These are phyloP conservation scores for Regulus satrapa DNA, from an alignment of 2,113 vertebrate species.

Conservation along the genomic window DNA sequence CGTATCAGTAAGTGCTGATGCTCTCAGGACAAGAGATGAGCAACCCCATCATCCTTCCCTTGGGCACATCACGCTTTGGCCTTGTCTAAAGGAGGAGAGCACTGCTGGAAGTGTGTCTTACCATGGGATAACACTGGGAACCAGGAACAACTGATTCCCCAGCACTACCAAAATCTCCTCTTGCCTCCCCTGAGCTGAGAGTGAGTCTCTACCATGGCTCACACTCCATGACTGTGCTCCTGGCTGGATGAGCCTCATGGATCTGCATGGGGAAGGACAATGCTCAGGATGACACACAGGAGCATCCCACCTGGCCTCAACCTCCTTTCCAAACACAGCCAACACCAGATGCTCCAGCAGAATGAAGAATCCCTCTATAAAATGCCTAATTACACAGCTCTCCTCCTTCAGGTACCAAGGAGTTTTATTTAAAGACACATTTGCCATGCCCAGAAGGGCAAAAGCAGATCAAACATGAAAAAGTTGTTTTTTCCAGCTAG, in stretches of 20 bases:
- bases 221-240: not conserved
- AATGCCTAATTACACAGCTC: not conserved
- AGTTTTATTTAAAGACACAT: not conserved
- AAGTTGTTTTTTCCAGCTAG: not conserved
- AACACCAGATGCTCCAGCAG: not conserved
- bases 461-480: not conserved
- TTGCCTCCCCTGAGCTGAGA: not conserved
- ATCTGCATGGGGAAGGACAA: fast-evolving
- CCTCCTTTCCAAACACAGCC: not conserved
- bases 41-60: not conserved
- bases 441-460: constrained; percentile 3
- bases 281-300: not conserved
- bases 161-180: not conserved
- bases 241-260: not conserved
- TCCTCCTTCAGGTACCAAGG: not conserved
- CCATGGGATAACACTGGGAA: not conserved
- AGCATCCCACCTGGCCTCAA: not conserved
- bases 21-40: not conserved
- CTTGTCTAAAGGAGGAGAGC: not conserved
- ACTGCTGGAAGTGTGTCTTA: not conserved
- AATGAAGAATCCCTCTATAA: not conserved
- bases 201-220: not conserved
- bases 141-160: not conserved
- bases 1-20: fast-evolving
- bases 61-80: fast-evolving